Evolutionary conservation across 2,113 vertebrate genomes (phyloP).

Genomic region (Aegithalos caudatus): DNA sequence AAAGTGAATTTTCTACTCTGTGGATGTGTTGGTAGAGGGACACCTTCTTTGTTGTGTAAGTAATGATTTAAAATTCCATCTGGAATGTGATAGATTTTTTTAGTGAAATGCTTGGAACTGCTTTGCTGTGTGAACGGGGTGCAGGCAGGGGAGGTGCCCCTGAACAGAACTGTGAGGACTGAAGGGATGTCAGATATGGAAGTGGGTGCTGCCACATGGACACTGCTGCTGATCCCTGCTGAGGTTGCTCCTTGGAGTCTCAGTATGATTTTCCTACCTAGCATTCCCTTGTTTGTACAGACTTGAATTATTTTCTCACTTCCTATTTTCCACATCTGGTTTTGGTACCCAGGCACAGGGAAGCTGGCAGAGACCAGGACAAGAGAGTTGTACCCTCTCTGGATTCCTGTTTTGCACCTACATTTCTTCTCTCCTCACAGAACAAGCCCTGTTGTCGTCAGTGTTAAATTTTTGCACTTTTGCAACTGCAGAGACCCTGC

Average conservation of each 20-base stretch:
- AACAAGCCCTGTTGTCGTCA: neutral
- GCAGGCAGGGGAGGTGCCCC: neutral
- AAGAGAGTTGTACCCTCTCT: neutral
- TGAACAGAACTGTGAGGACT: neutral
- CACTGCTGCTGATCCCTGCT: neutral
- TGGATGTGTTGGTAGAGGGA: neutral
- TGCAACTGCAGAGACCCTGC: neutral
- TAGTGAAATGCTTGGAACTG: neutral
- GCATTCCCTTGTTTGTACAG: neutral
- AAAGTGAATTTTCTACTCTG: neutral
- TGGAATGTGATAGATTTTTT: neutral
- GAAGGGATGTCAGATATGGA: neutral
- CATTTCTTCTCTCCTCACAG: neutral
- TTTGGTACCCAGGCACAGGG: neutral
- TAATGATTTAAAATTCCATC: neutral
- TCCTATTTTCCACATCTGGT: neutral
- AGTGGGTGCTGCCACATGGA: neutral
- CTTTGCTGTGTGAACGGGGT: neutral
- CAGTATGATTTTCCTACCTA: neutral
- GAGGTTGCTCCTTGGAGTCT: neutral
- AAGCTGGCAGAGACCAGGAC: neutral
- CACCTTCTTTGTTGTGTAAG: neutral
- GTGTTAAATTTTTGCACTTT: neutral
- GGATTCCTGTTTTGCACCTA: neutral
- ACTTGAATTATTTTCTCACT: neutral